Percentiles rank a stretch among this genome's conserved stretches.
Conservation (phyloP, 1,140 invertebrate genomes). For the Drosophila subobscura region DNA sequence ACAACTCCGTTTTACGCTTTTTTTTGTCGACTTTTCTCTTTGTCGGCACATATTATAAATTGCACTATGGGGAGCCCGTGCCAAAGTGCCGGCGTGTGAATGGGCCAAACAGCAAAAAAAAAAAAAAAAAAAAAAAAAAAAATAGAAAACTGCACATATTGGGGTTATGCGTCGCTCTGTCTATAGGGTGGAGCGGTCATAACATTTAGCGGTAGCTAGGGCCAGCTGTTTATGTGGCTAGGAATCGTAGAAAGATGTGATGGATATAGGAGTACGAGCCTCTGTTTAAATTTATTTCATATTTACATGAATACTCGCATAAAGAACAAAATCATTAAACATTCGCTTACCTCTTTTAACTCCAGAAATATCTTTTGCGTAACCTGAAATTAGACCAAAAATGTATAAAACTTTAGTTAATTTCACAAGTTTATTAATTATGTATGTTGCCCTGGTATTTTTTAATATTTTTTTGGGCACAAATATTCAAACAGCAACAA, state of each 20-base stretch:
- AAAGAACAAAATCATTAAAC: too few relatives aligned
- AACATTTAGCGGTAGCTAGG: constrained; percentile 2
- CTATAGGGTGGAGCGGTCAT: neutral
- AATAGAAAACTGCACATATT: constrained; percentile 44
- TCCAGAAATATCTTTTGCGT: constrained; percentile 83
- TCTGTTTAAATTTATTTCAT: too few relatives aligned
- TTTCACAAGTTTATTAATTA: constrained; percentile 46
- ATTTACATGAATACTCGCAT: too few relatives aligned
- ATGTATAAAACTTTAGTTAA: constrained; percentile 31
- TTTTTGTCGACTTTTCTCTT: constrained; percentile 27
- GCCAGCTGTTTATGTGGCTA: neutral
- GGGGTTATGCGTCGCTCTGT: constrained; percentile 14
- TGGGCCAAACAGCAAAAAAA: constrained; percentile 47
- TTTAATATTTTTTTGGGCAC: constrained; percentile 29
- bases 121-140: neutral
- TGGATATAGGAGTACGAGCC: too few relatives aligned
- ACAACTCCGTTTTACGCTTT: constrained; percentile 3
- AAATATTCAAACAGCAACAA: constrained; percentile 40
- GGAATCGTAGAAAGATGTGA: too few relatives aligned
- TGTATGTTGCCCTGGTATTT: constrained; percentile 41
- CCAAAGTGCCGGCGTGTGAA: constrained; percentile 73
- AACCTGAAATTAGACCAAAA: constrained; percentile 67
- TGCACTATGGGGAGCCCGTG: constrained; percentile 61
- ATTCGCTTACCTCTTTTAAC: constrained; percentile 80
- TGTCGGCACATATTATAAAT: constrained; percentile 72